A percentile compares a stretch with the other conserved stretches of the same genome.
phyloP scores from a whole-genome alignment of 2,113 vertebrate genomes.

The Cinclus cinclus region DNA sequence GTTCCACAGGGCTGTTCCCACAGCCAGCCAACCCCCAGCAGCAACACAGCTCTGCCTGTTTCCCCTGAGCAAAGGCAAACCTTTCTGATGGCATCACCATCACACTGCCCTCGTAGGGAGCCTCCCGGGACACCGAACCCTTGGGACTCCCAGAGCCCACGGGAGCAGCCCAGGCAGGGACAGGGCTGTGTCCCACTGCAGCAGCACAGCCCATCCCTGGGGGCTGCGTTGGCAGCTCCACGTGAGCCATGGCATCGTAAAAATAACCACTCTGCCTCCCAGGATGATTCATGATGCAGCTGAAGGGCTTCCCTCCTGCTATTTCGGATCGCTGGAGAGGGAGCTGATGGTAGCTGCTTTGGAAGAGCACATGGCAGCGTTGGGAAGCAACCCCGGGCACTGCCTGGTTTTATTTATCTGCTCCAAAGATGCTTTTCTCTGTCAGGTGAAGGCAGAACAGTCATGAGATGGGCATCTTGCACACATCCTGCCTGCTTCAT shows the following conservation, averaged over 20 bases:
- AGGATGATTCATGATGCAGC: slow-evolving; percentile 33
- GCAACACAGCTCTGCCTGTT: not conserved
- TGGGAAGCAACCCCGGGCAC: fast-evolving
- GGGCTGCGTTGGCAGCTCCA: not conserved
- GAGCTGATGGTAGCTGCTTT: not conserved
- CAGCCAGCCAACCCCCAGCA: fast-evolving
- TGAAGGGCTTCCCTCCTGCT: slow-evolving; percentile 51
- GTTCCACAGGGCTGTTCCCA: not conserved
- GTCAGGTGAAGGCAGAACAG: fast-evolving
- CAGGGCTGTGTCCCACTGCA: fast-evolving
- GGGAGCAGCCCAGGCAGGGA: not conserved
- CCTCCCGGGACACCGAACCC: not conserved
- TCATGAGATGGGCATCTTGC: not conserved
- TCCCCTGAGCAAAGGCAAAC: not conserved
- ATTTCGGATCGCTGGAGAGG: not conserved
- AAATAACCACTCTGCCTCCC: slow-evolving; percentile 33
- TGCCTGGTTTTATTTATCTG: not conserved
- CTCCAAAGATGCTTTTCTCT: not conserved
- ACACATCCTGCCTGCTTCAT: fast-evolving
- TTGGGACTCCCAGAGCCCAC: fast-evolving
- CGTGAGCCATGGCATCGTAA: not conserved
- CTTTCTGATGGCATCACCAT: not conserved
- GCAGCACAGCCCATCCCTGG: not conserved
- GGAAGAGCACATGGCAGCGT: not conserved
- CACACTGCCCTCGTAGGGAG: fast-evolving